Base-by-base conservation (phyloP, 2,888 invertebrate genomes). In the Laspeyria flexula region DNA sequence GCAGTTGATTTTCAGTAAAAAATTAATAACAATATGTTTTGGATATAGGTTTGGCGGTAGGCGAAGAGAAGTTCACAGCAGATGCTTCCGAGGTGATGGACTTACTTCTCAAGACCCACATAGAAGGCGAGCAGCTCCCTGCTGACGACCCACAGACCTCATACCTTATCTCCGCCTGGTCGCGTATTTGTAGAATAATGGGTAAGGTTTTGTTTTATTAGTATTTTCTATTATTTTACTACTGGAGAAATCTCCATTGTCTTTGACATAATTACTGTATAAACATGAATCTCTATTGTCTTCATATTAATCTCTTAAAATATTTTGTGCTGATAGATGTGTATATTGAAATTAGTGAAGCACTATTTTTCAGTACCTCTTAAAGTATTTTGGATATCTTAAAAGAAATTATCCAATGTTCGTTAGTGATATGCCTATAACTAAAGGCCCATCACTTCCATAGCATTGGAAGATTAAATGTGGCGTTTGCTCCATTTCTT, bases 101-200 rank as follows among this genome's bases (percentile, higher is more conserved):
- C 74, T 94, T 99, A 90, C 90, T 99, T 44, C 85, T 99, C 60
- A 97, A 97, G 86, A 97, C 98, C 0, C 98, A 99, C 82, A 95
- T 96, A 5, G 97, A 97, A 74, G 96, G 95, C 60, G 95, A 96
- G 15, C 95, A 96, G 73, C 86, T 98, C 60, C 96, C 97, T 0
- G 98, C 98, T 56, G 99, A 99, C 79, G 99, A 99, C 89, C 99
- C 99, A 1, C 99, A 99, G 89, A 97, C 99, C 16, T 98, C 98
- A 9, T 99, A 99, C 89, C 95, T 99, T 85, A 99, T 99, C 67
- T 98, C 99, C 0, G 99, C 99, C 0, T 99, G 99, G 99, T 98
- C 99, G 0, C 95, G 99, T 65, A 99, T 99, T 88, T 99, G 99
- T 91, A 98, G 98, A 88, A 97, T 99, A 73, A 93, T 99, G 85